Base-by-base conservation (phyloP, 1,140 invertebrate species). In the Drosophila arizonae region DNA sequence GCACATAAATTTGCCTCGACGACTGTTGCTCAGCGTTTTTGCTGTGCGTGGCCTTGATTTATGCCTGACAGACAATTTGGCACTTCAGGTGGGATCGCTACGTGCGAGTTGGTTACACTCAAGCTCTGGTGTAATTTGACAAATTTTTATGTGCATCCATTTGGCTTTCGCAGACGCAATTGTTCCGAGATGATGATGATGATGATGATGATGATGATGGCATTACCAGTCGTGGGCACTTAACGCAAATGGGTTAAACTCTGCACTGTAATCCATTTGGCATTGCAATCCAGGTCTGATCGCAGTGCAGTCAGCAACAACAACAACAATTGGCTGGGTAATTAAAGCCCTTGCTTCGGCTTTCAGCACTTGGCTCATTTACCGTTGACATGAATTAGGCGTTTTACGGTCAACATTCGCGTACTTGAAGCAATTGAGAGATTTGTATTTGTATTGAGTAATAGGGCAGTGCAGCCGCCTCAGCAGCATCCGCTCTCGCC, bases 371-470 rank as follows among this genome's bases (percentile, higher is more conserved):
- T 54, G 63, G 66, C 73, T 71, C 56, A 87, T 73, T 86, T 73
- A 57, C 48, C 69, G 26, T 63, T 39, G 39, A 87, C 82, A 87
- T 73, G 79, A 82, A 81, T 87, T 86, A 77, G 82, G 79, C 79
- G 82, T 82, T 86, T 82, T 82, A 79, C 72, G 82, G 76, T 55
- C 82, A 71, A 48, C 62, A 60, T 50, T 56, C 76, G 69, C 68
- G 63, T 81, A 69, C 66, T 62, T 48, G 30, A 63, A 51, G 43
- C 68, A 60, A 77, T 86, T 81, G 76, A 76, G 63, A 63, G 78
- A 57, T 60, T 66, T 65, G 39, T 46, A 57, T 66, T 73, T 74
- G 79, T 81, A 69, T 67, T 41, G 24, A 67, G 65, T 78, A 78
- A 78, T 85, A 48, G 77, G 46, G 8, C 57, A 64, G 46, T 33